A percentile compares a stretch with the other conserved stretches of the same genome.
phyloP scores from a whole-genome alignment of 1,140 invertebrate species.

The Hetaerina americana region DNA sequence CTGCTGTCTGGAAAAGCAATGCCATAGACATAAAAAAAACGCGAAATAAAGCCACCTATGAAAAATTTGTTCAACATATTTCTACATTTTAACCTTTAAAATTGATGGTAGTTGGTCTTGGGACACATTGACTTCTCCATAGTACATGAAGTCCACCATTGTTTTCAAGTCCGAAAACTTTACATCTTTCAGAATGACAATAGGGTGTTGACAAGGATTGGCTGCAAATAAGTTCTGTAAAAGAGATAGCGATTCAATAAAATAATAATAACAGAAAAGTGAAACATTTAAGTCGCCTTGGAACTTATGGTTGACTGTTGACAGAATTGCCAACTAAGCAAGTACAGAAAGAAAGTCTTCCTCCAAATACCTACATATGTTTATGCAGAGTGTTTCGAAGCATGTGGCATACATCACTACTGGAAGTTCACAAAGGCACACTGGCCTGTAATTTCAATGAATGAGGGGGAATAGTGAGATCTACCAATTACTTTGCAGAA shows the following conservation, averaged over 20 bases:
- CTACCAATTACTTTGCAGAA: too few relatives aligned
- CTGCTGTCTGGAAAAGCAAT: slow-evolving; percentile 46
- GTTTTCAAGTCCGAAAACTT: slow-evolving; percentile 72
- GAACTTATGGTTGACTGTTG: not conserved
- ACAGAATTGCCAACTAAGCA: slow-evolving; percentile 2
- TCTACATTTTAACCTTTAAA: slow-evolving; percentile 41
- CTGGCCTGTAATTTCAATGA: too few relatives aligned
- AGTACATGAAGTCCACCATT: slow-evolving; percentile 87
- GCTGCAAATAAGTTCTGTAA: slow-evolving; percentile 59
- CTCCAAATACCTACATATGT: too few relatives aligned
- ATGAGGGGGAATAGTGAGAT: too few relatives aligned
- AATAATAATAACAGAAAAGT: slow-evolving; percentile 1
- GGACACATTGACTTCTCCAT: slow-evolving; percentile 80
- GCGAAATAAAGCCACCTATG: not conserved
- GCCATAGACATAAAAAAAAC: slow-evolving; percentile 4
- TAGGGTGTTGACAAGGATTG: slow-evolving; percentile 76
- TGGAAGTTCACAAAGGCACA: too few relatives aligned
- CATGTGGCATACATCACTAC: too few relatives aligned
- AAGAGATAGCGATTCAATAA: slow-evolving; percentile 10
- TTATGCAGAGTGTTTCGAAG: too few relatives aligned
- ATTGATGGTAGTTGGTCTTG: slow-evolving; percentile 75
- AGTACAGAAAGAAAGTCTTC: slow-evolving; percentile 5
- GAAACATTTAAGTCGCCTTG: not conserved
- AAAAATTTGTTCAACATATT: too few relatives aligned
- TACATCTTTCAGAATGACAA: slow-evolving; percentile 80